Evolutionary conservation across 2,888 invertebrate genomes (phyloP).

Genomic region (Aleiodes alternator): DNA sequence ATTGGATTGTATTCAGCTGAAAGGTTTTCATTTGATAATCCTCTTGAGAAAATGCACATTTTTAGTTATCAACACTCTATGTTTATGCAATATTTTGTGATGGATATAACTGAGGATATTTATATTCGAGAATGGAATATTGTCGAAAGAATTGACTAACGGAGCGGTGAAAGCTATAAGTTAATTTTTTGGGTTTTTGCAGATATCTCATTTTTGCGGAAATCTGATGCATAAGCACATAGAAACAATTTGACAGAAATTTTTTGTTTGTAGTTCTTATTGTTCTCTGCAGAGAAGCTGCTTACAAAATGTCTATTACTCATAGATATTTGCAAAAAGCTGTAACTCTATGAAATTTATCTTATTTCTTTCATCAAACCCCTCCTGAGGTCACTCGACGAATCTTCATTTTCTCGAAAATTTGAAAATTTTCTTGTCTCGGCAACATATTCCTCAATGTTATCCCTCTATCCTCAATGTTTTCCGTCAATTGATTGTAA

Average conservation of each 20-base stretch:
- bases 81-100: slow-evolving; percentile 34
- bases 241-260: no score
- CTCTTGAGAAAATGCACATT: slow-evolving; percentile 15
- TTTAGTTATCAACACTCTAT: slow-evolving; percentile 27
- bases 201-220: background rate
- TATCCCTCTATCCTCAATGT: no score
- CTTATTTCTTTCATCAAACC: no score
- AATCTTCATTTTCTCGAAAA: background rate
- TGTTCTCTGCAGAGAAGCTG: no score
- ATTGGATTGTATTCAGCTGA: slow-evolving; percentile 71
- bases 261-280: no score
- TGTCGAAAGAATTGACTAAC: background rate
- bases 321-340: no score
- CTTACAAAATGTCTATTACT: no score
- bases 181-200: background rate
- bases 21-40: slow-evolving; percentile 65
- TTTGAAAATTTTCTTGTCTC: background rate
- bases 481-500: no score
- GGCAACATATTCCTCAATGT: no score
- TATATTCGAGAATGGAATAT: slow-evolving; percentile 26
- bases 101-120: slow-evolving; percentile 3
- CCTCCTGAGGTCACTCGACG: background rate
- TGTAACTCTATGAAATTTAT: no score
- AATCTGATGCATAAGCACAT: no score
- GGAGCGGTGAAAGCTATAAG: no score